A percentile compares a stretch with the other conserved stretches of the same genome.
phyloP scores from a whole-genome alignment of 2,888 invertebrate species.

The Eumacrocentrus americanus region DNA sequence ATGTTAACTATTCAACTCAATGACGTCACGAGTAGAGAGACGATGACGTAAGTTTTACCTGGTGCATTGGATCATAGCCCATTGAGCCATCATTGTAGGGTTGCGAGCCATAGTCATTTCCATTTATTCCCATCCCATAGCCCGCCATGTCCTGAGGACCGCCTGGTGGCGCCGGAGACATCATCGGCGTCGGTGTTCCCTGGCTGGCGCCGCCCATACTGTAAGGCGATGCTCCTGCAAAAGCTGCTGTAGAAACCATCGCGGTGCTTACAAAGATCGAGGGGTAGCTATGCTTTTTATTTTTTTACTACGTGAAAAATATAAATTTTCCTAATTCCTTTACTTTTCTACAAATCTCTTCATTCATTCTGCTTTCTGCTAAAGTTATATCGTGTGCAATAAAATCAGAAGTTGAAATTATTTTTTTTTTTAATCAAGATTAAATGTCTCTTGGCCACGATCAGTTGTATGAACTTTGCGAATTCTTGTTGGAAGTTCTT shows the following conservation, averaged over 20 bases:
- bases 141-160: conserved; percentile 86
- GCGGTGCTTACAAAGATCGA: conserved; percentile 60
- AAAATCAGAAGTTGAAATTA: too few relatives aligned
- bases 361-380: background rate
- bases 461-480: too few relatives aligned
- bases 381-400: too few relatives aligned
- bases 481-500: too few relatives aligned
- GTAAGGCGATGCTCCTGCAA: conserved; percentile 82
- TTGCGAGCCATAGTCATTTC: conserved; percentile 82
- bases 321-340: conserved; percentile 24
- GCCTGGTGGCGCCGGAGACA: conserved; percentile 87
- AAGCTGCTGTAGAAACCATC: conserved; percentile 63
- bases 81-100: conserved; percentile 88
- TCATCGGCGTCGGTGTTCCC: conserved; percentile 92
- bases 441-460: too few relatives aligned
- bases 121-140: conserved; percentile 90
- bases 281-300: conserved; percentile 41
- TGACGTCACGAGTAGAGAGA: too few relatives aligned
- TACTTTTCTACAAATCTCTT: conserved; percentile 18
- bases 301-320: conserved; percentile 4
- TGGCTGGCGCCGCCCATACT: conserved; percentile 84
- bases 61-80: conserved; percentile 93
- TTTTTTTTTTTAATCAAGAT: conserved; percentile 4
- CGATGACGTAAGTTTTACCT: too few relatives aligned
- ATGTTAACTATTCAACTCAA: background rate